phyloP scores from a whole-genome alignment of 2,113 vertebrate species.

The Hepsetus odoe region DNA sequence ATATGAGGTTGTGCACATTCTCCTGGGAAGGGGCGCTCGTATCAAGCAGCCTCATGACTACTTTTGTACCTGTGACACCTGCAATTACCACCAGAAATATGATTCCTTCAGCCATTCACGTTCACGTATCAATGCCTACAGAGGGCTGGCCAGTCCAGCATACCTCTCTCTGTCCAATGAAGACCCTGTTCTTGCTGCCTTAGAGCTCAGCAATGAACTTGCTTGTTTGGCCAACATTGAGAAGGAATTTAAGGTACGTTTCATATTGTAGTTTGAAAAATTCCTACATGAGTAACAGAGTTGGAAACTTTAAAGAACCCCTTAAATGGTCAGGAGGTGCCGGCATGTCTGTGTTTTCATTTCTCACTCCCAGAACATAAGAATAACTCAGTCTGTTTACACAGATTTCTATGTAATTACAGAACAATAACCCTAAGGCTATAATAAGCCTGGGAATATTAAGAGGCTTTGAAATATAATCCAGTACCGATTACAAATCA shows the following conservation, averaged over 20 bases:
- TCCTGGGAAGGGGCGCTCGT: constrained; percentile 89
- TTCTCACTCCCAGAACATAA: background rate
- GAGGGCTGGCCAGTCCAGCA: constrained; percentile 93
- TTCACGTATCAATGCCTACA: constrained; percentile 96
- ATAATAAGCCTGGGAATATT: background rate
- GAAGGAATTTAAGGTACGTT: constrained; percentile 96
- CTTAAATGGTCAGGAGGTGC: too few species aligned
- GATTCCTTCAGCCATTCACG: constrained; percentile 97
- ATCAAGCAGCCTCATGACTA: constrained; percentile 94
- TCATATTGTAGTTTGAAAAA: background rate
- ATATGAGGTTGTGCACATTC: constrained; percentile 94
- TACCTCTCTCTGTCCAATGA: constrained; percentile 94
- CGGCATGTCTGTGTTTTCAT: background rate
- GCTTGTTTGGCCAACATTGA: constrained; percentile 95
- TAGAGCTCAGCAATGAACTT: constrained; percentile 96
- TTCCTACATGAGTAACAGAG: background rate
- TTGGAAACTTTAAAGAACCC: background rate
- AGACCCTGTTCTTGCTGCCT: constrained; percentile 93
- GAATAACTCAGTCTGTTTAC: too few species aligned
- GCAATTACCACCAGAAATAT: constrained; percentile 92
- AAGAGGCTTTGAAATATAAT: background rate
- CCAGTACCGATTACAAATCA: background rate
- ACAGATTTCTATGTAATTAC: background rate
- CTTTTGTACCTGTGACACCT: constrained; percentile 95
- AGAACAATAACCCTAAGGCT: background rate